Conservation (phyloP, 2,888 invertebrate species). For the Acronicta leporina region DNA sequence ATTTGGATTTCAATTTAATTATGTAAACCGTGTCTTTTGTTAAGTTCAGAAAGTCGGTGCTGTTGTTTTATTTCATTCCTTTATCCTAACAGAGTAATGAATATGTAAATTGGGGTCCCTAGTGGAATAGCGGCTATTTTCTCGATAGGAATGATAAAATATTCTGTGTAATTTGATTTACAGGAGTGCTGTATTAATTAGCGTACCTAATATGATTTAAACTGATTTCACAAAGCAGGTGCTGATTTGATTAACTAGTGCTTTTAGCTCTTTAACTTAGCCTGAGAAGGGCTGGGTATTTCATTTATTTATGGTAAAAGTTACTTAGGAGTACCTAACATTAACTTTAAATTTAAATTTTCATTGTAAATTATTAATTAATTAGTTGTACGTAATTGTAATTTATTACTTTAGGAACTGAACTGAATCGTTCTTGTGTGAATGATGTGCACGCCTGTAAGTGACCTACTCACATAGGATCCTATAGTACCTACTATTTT, state of each 20-base stretch:
- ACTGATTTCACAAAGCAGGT: constrained; percentile 35
- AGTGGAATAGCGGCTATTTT: constrained; percentile 54
- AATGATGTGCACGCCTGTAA: too few species aligned
- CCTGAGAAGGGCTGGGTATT: constrained; percentile 1
- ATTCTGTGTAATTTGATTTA: constrained; percentile 53
- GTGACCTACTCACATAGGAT: too few species aligned
- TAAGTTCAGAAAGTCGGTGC: constrained; percentile 45
- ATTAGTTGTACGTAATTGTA: too few species aligned
- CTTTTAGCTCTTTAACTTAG: constrained; percentile 24
- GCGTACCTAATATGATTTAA: constrained; percentile 43
- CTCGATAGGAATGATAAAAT: constrained; percentile 47
- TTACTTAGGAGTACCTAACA: constrained; percentile 31
- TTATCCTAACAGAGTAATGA: constrained; percentile 58
- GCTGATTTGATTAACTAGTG: constrained; percentile 29
- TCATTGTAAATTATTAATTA: too few species aligned
- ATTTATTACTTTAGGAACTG: too few species aligned
- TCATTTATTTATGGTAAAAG: constrained; percentile 21
- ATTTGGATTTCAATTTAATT: constrained; percentile 28
- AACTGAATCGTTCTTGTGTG: too few species aligned
- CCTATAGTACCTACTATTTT: too few species aligned
- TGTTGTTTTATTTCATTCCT: constrained; percentile 59
- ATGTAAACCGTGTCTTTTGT: constrained; percentile 42
- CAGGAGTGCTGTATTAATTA: constrained; percentile 45
- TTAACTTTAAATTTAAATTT: too few species aligned
- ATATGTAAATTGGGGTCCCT: constrained; percentile 65